Evolutionary conservation across 2,113 vertebrate genomes (phyloP).

Genomic region (Podilymbus podiceps): DNA sequence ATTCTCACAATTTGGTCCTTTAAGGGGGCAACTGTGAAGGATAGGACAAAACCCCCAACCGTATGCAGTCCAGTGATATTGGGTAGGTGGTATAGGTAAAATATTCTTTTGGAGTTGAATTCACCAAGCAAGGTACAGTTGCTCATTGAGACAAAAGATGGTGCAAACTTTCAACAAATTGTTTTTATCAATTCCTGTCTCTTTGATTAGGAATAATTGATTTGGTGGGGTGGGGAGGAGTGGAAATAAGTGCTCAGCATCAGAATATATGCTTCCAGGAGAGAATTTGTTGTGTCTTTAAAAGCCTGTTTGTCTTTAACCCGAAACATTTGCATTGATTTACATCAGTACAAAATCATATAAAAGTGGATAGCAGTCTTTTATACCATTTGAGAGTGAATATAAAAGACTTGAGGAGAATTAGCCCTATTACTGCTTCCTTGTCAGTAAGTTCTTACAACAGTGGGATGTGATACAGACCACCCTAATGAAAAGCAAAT

Average conservation of each 20-base stretch:
- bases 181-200: not conserved
- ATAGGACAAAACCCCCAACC: not conserved
- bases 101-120: not conserved
- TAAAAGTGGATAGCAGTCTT: not conserved
- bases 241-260: not conserved
- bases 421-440: not conserved
- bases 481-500: not conserved
- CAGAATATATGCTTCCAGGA: not conserved
- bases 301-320: not conserved
- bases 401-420: not conserved
- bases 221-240: accelerated
- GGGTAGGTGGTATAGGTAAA: not conserved
- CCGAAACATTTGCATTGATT: not conserved
- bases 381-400: no score
- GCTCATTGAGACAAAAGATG: not conserved
- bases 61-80: not conserved
- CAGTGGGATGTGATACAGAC: not conserved
- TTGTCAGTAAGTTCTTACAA: not conserved
- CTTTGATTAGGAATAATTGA: not conserved
- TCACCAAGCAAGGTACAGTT: not conserved
- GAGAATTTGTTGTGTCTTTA: not conserved
- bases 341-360: not conserved
- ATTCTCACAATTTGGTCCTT: not conserved
- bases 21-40: not conserved
- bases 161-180: not conserved